A percentile compares a stretch with the other conserved stretches of the same genome.
These are phyloP conservation scores for Trachelipus rathkii DNA, from an alignment of 1,140 invertebrate genomes.

Conservation along the genomic window DNA sequence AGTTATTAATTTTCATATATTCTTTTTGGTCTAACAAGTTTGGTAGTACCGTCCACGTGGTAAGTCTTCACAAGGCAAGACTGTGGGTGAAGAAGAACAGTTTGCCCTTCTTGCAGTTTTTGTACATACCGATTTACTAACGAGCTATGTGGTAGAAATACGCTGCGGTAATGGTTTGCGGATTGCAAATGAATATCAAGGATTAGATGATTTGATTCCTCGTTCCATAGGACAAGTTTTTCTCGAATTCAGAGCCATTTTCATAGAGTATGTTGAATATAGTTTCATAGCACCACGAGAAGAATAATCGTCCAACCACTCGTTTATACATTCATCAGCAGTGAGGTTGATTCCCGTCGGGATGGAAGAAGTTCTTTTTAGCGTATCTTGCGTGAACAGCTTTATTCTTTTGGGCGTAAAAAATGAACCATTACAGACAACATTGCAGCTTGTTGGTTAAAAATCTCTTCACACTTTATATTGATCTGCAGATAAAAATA, in stretches of 20 bases:
- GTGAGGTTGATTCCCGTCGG: constrained; percentile 90
- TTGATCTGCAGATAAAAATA: constrained; percentile 95
- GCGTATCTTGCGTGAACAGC: constrained; percentile 96
- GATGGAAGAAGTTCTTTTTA: constrained; percentile 87
- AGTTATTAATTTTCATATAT: constrained; percentile 87
- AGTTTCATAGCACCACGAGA: constrained; percentile 99
- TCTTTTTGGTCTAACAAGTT: constrained; percentile 99
- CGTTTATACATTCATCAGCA: constrained; percentile 95
- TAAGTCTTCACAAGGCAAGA: constrained; percentile 88
- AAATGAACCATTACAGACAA: constrained; percentile 95
- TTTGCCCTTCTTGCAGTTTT: constrained; percentile 96
- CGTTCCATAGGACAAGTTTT: constrained; percentile 92
- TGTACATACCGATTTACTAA: constrained; percentile 90
- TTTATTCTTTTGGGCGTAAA: constrained; percentile 98
- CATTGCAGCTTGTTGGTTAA: constrained; percentile 95
- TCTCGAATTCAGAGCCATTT: constrained; percentile 91
- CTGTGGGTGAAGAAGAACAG: constrained; percentile 94
- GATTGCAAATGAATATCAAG: constrained; percentile 62
- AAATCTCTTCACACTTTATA: constrained; percentile 97
- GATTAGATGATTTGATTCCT: constrained; percentile 89
- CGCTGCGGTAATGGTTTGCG: constrained; percentile 81
- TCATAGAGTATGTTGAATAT: constrained; percentile 93
- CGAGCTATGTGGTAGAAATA: constrained; percentile 97
- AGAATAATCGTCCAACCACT: constrained; percentile 89
- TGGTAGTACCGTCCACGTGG: constrained; percentile 95